Conservation (phyloP, 2,113 vertebrate species). For the Elephas maximus region DNA sequence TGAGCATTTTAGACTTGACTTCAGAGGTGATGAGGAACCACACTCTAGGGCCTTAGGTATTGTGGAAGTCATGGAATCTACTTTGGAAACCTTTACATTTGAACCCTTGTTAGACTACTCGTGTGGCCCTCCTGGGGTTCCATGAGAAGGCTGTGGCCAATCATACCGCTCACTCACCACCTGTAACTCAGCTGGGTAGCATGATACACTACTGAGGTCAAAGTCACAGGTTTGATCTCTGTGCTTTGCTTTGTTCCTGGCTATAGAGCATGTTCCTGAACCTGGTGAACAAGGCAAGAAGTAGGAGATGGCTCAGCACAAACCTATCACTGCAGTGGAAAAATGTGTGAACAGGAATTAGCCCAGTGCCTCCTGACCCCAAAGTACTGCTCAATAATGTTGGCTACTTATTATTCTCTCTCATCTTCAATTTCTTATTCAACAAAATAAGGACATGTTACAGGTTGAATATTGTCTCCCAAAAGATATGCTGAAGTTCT, state of each 20-base stretch:
- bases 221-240: neutral
- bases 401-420: neutral
- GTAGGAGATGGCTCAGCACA: neutral
- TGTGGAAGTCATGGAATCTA: neutral
- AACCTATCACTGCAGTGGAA: neutral
- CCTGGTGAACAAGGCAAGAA: neutral
- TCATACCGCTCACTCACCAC: too few species aligned
- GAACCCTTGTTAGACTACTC: neutral
- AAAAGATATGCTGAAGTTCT: too few species aligned
- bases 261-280: neutral
- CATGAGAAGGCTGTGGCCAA: accelerated
- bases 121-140: neutral
- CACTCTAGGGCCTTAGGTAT: too few species aligned
- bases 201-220: neutral
- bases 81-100: neutral
- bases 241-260: neutral
- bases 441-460: neutral
- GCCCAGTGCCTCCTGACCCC: neutral
- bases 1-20: neutral
- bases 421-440: neutral
- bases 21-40: neutral
- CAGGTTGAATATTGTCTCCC: too few species aligned
- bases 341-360: neutral
- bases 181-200: neutral
- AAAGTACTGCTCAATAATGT: neutral